Base-by-base conservation (phyloP, 2,888 invertebrate species). In the Scrobipalpa costella region DNA sequence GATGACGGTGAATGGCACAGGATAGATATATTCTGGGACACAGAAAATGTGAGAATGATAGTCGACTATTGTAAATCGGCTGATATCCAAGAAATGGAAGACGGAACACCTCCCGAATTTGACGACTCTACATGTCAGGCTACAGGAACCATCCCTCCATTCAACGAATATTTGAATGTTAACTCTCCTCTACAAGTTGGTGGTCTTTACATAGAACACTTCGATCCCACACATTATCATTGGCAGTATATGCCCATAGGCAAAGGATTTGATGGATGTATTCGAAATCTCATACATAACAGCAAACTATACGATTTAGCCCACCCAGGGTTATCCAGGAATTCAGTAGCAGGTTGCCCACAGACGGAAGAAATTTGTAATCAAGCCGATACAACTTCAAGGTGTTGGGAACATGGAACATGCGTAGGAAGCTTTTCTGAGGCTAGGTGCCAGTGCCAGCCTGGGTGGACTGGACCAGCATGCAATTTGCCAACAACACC, bases 1-100 rank as follows among this genome's bases (percentile, higher is more conserved):
- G 97, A 98, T 80, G 99, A 99, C 81, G 99, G 99, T 6, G 97
- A 98, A 84, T 99, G 99, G 99, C 99, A 99, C 87, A 94, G 98
- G 65, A 92, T 99, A 65, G 99, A 99, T 80, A 94, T 99, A 71
- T 98, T 98, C 82, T 98, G 98, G 97, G 96, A 97, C 73, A 97
- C 97, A 3, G 98, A 98, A 93, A 95, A 94, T 76, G 96, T 98
- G 0, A 94, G 97, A 73, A 95, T 99, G 93, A 96, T 98, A 5
- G 96, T 99, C 11, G 99, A 99, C 84, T 96, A 94, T 74, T 99
- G 99, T 84, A 96, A 96, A 81, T 96, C 97, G 0, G 97, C 97
- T 0, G 95, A 96, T 74, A 95, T 97, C 62, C 95, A 96, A 70
- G 97, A 97, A 88, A 94, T 96, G 85, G 98, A 98, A 86, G 97